Base-by-base conservation (phyloP, 1,140 invertebrate genomes). In the Calephelis nemesis region DNA sequence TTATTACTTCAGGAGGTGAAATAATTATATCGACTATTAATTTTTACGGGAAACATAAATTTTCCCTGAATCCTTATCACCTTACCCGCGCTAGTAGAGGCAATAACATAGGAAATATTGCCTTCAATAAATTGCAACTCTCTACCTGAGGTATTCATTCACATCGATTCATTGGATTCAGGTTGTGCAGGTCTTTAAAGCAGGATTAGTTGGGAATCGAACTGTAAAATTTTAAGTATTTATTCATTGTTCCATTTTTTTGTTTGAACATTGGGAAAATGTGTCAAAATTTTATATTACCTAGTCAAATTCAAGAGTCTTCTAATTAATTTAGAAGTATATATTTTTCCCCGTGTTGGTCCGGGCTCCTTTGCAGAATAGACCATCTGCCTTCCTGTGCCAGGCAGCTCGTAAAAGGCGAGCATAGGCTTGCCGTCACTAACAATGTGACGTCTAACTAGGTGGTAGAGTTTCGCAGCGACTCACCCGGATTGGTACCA, bases 11-110 rank as follows among this genome's bases (percentile, higher is more conserved):
- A 39, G 13, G 48, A 49, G 15, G 39, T 15, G 15, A 6, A 40
- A 50, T 54, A 50, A 66, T 66, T 66, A 66, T 42, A 66, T 54
- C 50, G 50, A 19, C 64, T 54, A 66, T 66, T 66, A 66, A 66
- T 66, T 66, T 65, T 65, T 65, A 65, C 50, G 64, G 42, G 13
- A 15, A 39, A n/a, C 39, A 65, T 65, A 65, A 52, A 65, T 65
- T 58, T 45, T 42, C 52, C 40, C 49, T 19, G 50, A 58, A 45
- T 54, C 64, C 64, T 65, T 65, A 65, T 65, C 64, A 52, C 49
- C 19, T 40, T 52, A 52, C 48, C 48, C 50, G 52, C 48, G 49
- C 40, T 63, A 47, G 62, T 15, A 47, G 52, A 15, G 39, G 64
- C 64, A 65, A 52, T 65, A 54, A 54, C 50, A 65, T 13, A 52